Base-by-base conservation (phyloP, 2,797 vertebrate species). In the Agapornis canus region DNA sequence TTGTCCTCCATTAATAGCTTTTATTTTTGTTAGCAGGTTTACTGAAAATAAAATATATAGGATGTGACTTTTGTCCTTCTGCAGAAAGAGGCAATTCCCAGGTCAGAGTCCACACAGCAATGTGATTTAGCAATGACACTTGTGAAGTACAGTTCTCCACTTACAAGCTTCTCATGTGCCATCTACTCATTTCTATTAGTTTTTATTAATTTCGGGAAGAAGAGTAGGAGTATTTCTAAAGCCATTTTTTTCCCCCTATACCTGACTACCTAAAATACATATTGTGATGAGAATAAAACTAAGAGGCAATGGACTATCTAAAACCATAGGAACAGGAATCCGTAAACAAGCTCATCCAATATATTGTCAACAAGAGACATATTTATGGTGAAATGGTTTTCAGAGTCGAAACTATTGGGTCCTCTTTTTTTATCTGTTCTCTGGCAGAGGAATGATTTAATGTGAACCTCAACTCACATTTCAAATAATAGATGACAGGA, bases 401-500 rank as follows among this genome's bases (percentile, higher is more conserved):
- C 70, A 66, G 77, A 60, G 37, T 80, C 52, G 66, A 92, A 96
- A 92, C 80, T 82, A 60, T 70, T 83, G 85, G 59, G 57, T 90
- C 43, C 26, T 90, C 27, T 48, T 80, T 91, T 95, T 93, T 93
- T 52, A 64, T 95, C 80, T 94, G 13, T 75, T 91, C 37, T 64
- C 56, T 92, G 73, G 85, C 85, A 94, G 77, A 82, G 16, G 26
- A 76, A 65, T 92, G 94, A 95, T 95, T 94, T 93, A 92, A 91
- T 92, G 63, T 60, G 87, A 93, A 71, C 56, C 39, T 96, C 82
- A 90, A 66, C 73, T 92, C 95, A 60, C 91, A 88, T 95, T 91
- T 96, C 95, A 95, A 94, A 92, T 89, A 95, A 91, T 69, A 90
- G 92, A 65, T 96, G 95, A 88, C 92, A 94, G 80, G 60, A 93